Base-by-base conservation (phyloP, 2,797 vertebrate genomes). In the Crax fasciolata region DNA sequence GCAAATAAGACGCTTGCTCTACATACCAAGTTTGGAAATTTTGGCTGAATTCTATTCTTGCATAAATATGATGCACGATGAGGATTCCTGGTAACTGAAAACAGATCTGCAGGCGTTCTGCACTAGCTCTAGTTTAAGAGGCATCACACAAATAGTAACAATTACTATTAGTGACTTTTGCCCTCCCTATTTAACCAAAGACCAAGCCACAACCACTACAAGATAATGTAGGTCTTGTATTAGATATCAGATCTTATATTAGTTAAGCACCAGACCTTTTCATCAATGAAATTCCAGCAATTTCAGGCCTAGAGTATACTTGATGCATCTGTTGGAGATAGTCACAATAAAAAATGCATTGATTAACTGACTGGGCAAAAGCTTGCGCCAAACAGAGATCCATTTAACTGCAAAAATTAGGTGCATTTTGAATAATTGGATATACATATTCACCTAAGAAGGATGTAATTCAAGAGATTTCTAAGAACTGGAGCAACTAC, bases 11-110 rank as follows among this genome's bases (percentile, higher is more conserved):
- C 27, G 41, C 48, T 55, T 43, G 51, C 43, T 81, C 62, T 84
- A 51, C 39, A 25, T 52, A 57, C 9, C 89, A 59, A 25, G 32
- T 91, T 94, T 91, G 89, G 94, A 81, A 79, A 82, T 92, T 76
- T 62, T 91, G 91, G 84, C 51, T 1, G 0, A 68, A 81, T 81
- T 52, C n/a, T 95, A 6, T 54, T 89, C 79, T 59, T 61, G 44
- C 48, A 72, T 81, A 84, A 91, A 70, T 52, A 28, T 3, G 21
- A 55, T 28, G 85, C 0, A 1, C 80, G 58, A 83, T 62, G 79
- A 86, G 38, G 35, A 59, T 25, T 59, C 58, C 48, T 91, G 59
- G 51, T 79, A 94, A 93, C 91, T 70, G 66, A 62, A 91, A 93
- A 89, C 63, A 93, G 73, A 73, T 38, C 73, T 30, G 12, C 51